Percentiles rank a stretch among this genome's conserved stretches.
phyloP scores from a whole-genome alignment of 2,113 vertebrate species.

The Clupea harengus region DNA sequence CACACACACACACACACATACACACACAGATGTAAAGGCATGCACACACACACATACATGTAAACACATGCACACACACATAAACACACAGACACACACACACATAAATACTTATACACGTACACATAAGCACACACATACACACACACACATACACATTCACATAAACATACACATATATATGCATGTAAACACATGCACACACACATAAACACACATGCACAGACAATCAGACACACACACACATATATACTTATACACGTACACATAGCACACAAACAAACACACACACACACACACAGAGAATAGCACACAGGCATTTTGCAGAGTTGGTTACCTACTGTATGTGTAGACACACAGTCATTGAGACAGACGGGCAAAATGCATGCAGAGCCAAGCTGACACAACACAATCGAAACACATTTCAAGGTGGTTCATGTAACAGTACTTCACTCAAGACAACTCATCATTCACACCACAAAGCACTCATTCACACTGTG shows the following conservation, averaged over 20 bases:
- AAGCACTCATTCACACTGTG: not conserved
- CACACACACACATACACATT: not conserved
- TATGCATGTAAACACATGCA: no score
- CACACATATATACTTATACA: no score
- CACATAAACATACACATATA: no score
- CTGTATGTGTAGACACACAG: not conserved
- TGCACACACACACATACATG: not conserved
- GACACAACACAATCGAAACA: not conserved
- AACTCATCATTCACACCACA: not conserved
- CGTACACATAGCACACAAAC: no score
- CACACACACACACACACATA: no score
- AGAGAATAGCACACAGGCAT: not conserved
- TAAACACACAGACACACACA: constrained; percentile 21
- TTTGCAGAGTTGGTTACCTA: not conserved
- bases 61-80: not conserved
- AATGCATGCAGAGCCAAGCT: not conserved
- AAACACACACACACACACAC: not conserved
- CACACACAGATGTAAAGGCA: no score
- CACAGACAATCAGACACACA: not conserved
- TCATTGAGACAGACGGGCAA: not conserved
- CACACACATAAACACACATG: not conserved
- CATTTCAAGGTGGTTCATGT: not conserved
- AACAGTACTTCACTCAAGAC: not conserved
- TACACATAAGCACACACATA: not conserved
- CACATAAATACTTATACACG: not conserved